phyloP scores from a whole-genome alignment of 2,113 vertebrate genomes.

The Onychostoma macrolepis region DNA sequence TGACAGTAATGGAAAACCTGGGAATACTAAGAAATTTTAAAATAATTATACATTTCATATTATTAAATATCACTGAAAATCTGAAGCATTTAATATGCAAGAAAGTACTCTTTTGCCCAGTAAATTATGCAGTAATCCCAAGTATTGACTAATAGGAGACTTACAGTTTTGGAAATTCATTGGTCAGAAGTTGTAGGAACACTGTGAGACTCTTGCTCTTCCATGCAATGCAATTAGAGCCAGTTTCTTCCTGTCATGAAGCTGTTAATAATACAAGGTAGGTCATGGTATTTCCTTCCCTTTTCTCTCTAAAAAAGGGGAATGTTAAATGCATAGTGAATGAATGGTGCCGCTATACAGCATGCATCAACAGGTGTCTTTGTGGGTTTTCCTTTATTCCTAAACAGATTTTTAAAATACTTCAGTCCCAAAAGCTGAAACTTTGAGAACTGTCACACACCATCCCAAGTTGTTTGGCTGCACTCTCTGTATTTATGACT shows the following conservation, averaged over 20 bases:
- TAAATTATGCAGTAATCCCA: not conserved
- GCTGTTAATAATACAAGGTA: not conserved
- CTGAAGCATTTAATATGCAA: not conserved
- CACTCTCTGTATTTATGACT: slow-evolving; percentile 34
- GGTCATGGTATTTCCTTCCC: not conserved
- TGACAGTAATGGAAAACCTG: not conserved
- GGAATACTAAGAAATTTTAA: too few species aligned
- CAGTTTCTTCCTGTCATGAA: not conserved
- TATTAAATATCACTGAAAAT: not conserved
- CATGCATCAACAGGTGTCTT: slow-evolving; percentile 20
- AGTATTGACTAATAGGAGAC: not conserved
- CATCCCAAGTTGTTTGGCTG: not conserved
- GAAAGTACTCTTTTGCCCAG: not conserved
- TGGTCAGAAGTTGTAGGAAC: not conserved
- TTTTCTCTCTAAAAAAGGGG: not conserved
- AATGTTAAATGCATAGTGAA: not conserved
- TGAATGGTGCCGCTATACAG: not conserved
- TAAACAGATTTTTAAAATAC: slow-evolving; percentile 7
- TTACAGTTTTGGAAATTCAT: not conserved
- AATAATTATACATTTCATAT: not conserved
- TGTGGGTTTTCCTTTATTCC: not conserved
- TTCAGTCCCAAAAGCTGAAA: slow-evolving; percentile 3
- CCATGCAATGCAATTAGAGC: not conserved
- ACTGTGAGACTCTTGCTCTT: not conserved
- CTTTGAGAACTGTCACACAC: slow-evolving; percentile 12